Base-by-base conservation (phyloP, 1,140 invertebrate species). In the Andrena cerasifolii region DNA sequence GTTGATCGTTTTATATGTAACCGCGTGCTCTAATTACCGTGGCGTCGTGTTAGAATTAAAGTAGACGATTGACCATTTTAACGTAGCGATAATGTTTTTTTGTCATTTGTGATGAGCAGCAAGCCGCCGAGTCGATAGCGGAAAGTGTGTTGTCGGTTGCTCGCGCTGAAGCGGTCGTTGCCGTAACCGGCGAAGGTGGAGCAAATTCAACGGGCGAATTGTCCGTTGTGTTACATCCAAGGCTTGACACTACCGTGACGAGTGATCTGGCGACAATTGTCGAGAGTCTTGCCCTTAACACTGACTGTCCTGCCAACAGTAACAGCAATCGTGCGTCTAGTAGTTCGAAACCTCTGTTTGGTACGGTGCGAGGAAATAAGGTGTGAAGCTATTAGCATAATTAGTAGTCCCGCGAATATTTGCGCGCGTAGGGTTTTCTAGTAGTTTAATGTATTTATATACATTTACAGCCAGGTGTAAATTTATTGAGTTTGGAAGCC, bases 81-180 rank as follows among this genome's bases (percentile, higher is more conserved):
- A 59, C 14, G 0, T 45, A 70, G 40, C 36, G 26, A 53, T 6
- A 47, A 81, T 75, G 63, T 5, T 61, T 16, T 21, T 63, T n/a
- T n/a, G n/a, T n/a, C n/a, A n/a, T 74, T 79, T 84, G 40, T 81
- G 31, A 70, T 68, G 76, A 85, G 31, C 79, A 94, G 91, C 96
- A 98, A 94, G 96, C 98, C 76, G 97, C 97, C 12, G 97, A 98
- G 91, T 96, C 97, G 53, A 96, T 99, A 85, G 96, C 98, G 6
- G 97, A 99, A 86, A 96, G 94, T 89, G 95, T 98, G 75, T 92
- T 98, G 59, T 96, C 96, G 49, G 95, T 97, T 71, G 96, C 97
- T 16, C 95, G 96, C 62, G 95, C 96, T 5, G 96, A 97, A 89
- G 96, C 96, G 40, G 94, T 95, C 31, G 94, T 96, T 18, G 94